Base-by-base conservation (phyloP, 2,113 vertebrate genomes). In the Trogon surrucura region DNA sequence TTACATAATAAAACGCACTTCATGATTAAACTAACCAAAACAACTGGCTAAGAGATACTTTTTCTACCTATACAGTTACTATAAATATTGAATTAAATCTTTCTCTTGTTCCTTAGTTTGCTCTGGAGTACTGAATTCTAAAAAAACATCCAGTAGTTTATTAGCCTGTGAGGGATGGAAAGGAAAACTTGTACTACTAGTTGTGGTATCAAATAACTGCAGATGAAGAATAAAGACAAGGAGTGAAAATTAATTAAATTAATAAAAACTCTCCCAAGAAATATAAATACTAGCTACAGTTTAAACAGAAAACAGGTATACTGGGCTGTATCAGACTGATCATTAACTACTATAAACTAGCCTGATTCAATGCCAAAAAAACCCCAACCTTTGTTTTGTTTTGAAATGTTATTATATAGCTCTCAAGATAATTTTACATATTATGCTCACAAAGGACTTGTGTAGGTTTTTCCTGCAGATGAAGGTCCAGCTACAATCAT, bases 161-260 rank as follows among this genome's bases (percentile, higher is more conserved):
- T 57, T 93, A 89, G 45, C 16, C 22, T 69, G 19, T 53, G 53
- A 72, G 4, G 29, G 23, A 51, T 61, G 44, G 27, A 85, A 88
- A 75, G 50, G 36, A 92, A 78, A 87, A 50, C 66, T 54, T 80
- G 20, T 66, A 69, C 32, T 77, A 85, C 54, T 34, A 62, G 18
- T 66, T 71, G 30, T 2, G 12, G 50, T 84, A 66, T 67, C 64
- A 95, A 80, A n/a, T 69, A 91, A 94, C 32, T 90, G 57, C 66
- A 89, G 48, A 84, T 38, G 54, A 83, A 89, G 96, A 89, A 78
- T 32, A 82, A 95, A 73, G 51, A 64, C 69, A 87, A 64, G 25
- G 17, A 60, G 13, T 29, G 17, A 85, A 95, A 91, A 93, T 26
- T 22, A 65, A 67, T 51, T 56, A 47, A 81, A 69, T 32, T 1